phyloP scores from a whole-genome alignment of 2,113 vertebrate species.

The Dipodomys stephensi region DNA sequence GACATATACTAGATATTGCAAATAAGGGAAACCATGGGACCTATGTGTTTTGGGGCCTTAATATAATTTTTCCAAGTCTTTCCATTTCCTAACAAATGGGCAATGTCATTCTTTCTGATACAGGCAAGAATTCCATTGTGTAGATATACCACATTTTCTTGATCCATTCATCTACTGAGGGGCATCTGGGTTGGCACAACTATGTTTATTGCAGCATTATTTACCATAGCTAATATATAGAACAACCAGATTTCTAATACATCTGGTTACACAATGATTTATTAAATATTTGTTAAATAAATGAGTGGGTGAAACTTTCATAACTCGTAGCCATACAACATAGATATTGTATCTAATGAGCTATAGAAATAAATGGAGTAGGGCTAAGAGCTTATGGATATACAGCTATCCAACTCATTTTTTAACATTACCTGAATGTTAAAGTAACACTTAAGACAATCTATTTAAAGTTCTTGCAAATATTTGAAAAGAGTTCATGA shows the following conservation, averaged over 20 bases:
- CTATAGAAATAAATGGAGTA: background rate
- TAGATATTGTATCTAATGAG: background rate
- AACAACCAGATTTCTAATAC: background rate
- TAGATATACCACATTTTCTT: too few species aligned
- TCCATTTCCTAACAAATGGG: too few species aligned
- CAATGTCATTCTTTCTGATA: too few species aligned
- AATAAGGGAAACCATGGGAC: too few species aligned
- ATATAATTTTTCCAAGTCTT: too few species aligned
- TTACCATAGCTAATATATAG: too few species aligned
- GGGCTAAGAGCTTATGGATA: background rate
- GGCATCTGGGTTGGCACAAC: too few species aligned
- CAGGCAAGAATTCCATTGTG: too few species aligned
- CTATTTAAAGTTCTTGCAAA: background rate
- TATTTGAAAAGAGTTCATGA: conserved; percentile 41
- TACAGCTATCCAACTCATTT: background rate
- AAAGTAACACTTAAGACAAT: conserved; percentile 52
- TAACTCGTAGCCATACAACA: background rate
- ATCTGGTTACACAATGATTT: background rate
- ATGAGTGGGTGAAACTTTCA: background rate
- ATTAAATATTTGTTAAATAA: background rate
- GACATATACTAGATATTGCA: too few species aligned
- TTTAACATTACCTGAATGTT: background rate
- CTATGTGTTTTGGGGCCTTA: too few species aligned
- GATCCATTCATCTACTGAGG: too few species aligned
- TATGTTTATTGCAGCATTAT: too few species aligned